Conservation (phyloP, 2,797 vertebrate genomes). For the Manis crassicaudata region DNA sequence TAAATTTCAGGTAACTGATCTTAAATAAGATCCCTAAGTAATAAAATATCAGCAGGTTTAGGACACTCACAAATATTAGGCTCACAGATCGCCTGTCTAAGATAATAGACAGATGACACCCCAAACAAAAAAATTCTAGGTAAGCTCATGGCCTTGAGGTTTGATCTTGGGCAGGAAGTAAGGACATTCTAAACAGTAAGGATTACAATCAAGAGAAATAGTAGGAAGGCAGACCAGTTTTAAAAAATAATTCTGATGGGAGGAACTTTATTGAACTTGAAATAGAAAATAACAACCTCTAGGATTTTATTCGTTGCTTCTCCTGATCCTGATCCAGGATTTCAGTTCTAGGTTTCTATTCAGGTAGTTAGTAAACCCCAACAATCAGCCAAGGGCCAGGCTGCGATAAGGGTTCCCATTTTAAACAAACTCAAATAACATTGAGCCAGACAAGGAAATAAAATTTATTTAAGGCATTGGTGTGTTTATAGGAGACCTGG, state of each 20-base stretch:
- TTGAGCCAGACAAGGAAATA: background rate
- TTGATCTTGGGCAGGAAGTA: background rate
- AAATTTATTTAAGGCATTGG: background rate
- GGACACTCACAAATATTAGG: constrained; percentile 13
- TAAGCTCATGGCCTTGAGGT: constrained; percentile 20
- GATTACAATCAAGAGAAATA: constrained; percentile 25
- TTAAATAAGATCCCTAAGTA: constrained; percentile 20
- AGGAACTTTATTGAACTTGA: constrained; percentile 3
- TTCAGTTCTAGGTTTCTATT: constrained; percentile 25
- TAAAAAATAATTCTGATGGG: background rate
- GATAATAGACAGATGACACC: background rate
- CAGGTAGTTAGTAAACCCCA: background rate
- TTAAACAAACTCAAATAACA: constrained; percentile 36
- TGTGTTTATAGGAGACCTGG: constrained; percentile 6
- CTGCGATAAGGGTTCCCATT: background rate
- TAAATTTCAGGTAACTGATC: constrained; percentile 48
- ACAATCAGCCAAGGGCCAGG: background rate
- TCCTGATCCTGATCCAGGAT: background rate
- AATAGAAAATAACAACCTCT: constrained; percentile 8
- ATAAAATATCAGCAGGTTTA: constrained; percentile 29
- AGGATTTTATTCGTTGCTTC: constrained; percentile 5
- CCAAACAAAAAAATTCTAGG: constrained; percentile 40
- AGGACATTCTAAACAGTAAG: background rate
- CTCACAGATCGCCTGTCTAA: background rate
- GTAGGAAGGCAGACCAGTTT: constrained; percentile 4